phyloP scores from a whole-genome alignment of 2,113 vertebrate genomes.

The Macheiramphus alcinus region DNA sequence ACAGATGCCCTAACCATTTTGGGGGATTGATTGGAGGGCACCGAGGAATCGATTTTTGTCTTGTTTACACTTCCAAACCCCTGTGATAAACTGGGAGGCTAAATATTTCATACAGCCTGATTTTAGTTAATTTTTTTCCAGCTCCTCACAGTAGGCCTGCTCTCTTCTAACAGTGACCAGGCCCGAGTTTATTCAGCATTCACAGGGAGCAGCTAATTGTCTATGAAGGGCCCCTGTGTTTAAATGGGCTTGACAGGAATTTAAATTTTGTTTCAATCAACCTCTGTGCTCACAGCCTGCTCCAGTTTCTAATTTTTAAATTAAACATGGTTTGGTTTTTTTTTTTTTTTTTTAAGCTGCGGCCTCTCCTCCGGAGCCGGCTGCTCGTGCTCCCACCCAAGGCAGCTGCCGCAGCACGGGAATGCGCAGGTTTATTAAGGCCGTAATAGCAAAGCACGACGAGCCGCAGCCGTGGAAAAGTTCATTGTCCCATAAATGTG shows the following conservation, averaged over 20 bases:
- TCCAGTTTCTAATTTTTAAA: slow-evolving; percentile 84
- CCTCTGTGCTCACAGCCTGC: slow-evolving; percentile 79
- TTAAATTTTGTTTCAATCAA: slow-evolving; percentile 85
- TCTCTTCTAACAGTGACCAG: slow-evolving; percentile 73
- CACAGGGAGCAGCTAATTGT: slow-evolving; percentile 84
- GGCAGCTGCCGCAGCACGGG: not conserved
- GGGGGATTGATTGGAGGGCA: slow-evolving; percentile 83
- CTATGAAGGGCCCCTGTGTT: slow-evolving; percentile 83
- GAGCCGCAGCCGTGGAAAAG: not conserved
- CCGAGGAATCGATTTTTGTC: slow-evolving; percentile 89
- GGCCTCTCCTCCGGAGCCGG: slow-evolving; percentile 34
- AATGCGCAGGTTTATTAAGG: not conserved
- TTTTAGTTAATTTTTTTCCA: slow-evolving; percentile 77
- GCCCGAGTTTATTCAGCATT: slow-evolving; percentile 74
- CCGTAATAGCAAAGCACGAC: not conserved
- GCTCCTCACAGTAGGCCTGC: slow-evolving; percentile 69
- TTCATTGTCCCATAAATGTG: not conserved
- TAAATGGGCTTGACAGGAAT: slow-evolving; percentile 85
- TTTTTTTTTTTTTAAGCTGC: slow-evolving; percentile 26
- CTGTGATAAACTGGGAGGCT: slow-evolving; percentile 74
- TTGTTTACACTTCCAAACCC: slow-evolving; percentile 92
- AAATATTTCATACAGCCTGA: slow-evolving; percentile 78
- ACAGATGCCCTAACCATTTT: slow-evolving; percentile 81
- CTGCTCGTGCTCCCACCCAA: not conserved
- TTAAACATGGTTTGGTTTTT: slow-evolving; percentile 73